A percentile compares a stretch with the other conserved stretches of the same genome.
These are phyloP conservation scores for Gadopsis bispinosus DNA, from an alignment of 2,797 vertebrate genomes.

Conservation along the genomic window DNA sequence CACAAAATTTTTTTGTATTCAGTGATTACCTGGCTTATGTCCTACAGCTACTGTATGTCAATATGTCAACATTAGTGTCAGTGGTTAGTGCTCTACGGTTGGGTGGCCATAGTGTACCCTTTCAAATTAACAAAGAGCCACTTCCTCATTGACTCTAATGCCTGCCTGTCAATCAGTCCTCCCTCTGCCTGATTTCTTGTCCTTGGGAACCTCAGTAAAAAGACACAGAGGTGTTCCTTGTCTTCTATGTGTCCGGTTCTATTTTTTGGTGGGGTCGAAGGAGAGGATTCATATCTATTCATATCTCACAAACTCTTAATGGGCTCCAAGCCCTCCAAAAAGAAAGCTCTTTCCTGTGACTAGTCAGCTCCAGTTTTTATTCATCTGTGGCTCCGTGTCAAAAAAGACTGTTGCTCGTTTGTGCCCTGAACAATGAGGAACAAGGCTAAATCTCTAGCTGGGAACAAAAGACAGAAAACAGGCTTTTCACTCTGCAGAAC, in stretches of 20 bases:
- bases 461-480: slow-evolving; percentile 99
- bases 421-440: slow-evolving; percentile 95
- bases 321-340: slow-evolving; percentile 87
- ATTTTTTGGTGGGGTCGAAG: slow-evolving; percentile 78
- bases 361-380: slow-evolving; percentile 99
- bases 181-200: slow-evolving; percentile 77
- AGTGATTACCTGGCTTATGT: slow-evolving; percentile 14
- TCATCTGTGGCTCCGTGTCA: slow-evolving; percentile 99
- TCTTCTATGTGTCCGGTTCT: slow-evolving; percentile 72
- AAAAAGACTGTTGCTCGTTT: slow-evolving; percentile 99
- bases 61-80: slow-evolving; percentile 72
- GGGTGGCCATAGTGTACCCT: slow-evolving; percentile 70
- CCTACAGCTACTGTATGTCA: slow-evolving; percentile 22
- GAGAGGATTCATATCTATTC: slow-evolving; percentile 91
- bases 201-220: slow-evolving; percentile 80
- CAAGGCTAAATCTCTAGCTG: slow-evolving; percentile 97
- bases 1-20: slow-evolving; percentile 24
- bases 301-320: slow-evolving; percentile 90
- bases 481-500: slow-evolving; percentile 99
- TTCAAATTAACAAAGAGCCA: slow-evolving; percentile 81
- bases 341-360: slow-evolving; percentile 93
- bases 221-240: slow-evolving; percentile 81
- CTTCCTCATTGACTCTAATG: slow-evolving; percentile 85
- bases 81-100: slow-evolving; percentile 65
- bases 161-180: slow-evolving; percentile 81